Base-by-base conservation (phyloP, 1,140 invertebrate genomes). In the Drosophila sucinea region DNA sequence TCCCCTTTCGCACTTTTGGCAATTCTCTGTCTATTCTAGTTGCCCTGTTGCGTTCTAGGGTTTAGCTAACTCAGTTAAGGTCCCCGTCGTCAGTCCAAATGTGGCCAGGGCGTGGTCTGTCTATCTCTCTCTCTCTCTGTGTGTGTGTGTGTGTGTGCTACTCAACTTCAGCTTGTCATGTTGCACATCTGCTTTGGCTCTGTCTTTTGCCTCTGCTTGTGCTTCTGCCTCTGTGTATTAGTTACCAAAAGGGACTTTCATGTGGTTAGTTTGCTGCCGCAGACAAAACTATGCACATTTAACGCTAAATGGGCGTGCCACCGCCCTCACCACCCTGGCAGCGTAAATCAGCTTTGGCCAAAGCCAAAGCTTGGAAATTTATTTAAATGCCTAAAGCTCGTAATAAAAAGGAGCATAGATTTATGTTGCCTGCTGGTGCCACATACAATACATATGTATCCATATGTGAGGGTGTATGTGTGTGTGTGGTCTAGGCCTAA, bases 331-430 rank as follows among this genome's bases (percentile, higher is more conserved):
- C 25, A 32, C 32, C 1, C 47, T 7, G 29, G n/a, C 35, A 38
- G 62, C 41, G 79, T 82, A 87, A 87, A 87, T 87, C 83, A 87
- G 80, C 81, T 89, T 60, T 66, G 74, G 67, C 61, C 75, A 78
- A 78, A 78, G 74, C 61, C 69, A 78, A 78, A 78, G 74, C 76
- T 79, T 81, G 84, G 77, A 89, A 89, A 89, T 89, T 90, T 89
- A 89, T 89, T 79, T 89, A 89, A 89, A 85, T 90, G 84, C 84
- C 81, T 77, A 70, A 87, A 87, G 84, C 84, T 81, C 77, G 80
- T 90, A 89, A 87, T 87, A 84, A 84, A 77, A 89, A 69, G 79
- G 65, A 74, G 58, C 81, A 57, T 74, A 89, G 84, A 89, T 89
- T 89, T 84, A 89, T 89, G 81, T 73, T 70, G 73, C 70, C 79